Evolutionary conservation across 2,113 vertebrate genomes (phyloP), one percentile per base, ranked within the genome.

Genomic region (Brevimyrus niger): DNA sequence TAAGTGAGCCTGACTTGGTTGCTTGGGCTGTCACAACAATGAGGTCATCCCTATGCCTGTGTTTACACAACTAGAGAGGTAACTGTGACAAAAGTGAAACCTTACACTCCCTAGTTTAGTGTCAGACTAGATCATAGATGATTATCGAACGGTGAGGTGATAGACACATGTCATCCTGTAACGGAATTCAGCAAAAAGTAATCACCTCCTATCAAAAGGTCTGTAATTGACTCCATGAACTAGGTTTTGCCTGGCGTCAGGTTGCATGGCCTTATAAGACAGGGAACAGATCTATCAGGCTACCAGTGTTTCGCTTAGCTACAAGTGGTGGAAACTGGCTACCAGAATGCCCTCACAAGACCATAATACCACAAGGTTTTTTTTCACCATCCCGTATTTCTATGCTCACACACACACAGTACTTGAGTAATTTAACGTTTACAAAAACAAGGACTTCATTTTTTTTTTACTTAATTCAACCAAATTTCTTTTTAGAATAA

Each of bases 21-120:
- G 92, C 94, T 94, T 91, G 91, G 91, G 90, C 92, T 93, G 88
- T 92, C 94, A 94, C 94, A 94, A 94, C 94, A 94, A 94, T 96
- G 94, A 95, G 93, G 93, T 96, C 95, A 96, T 94, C 89, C 38
- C 91, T 55, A 65, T 93, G 92, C 88, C 88, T 90, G 89, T 92
- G 90, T 91, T 93, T 9, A 82, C 85, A 87, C 88, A 90, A 47
- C 55, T 76, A 58, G 89, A 83, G 38, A 69, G 83, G 90, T 58
- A 82, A 69, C 84, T 46, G 84, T 55, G 83, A 51, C 1, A 23
- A 65, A 91, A 92, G 91, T 61, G 87, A 86, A 92, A 94, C 90
- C 31, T 17, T 89, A 94, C 51, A 92, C 55, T 42, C 80, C 38
- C 23, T 73, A 0, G 89, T 76, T 86, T 69, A 80, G 73, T 35